Base-by-base conservation (phyloP, 2,888 invertebrate genomes). In the Drosophila setosimentum region DNA sequence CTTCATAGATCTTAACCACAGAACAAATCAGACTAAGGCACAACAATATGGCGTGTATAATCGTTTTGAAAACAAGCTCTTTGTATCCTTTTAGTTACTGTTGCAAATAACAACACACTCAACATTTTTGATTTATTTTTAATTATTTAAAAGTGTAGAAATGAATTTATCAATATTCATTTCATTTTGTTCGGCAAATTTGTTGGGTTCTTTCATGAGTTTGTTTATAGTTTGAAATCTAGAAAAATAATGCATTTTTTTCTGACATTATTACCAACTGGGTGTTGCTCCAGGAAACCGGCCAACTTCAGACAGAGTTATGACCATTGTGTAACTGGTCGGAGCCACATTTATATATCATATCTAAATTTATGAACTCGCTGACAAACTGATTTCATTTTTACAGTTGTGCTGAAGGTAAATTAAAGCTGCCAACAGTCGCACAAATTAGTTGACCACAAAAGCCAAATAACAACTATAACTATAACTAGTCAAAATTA, bases 371-470 rank as follows among this genome's bases (percentile, higher is more conserved):
- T 37, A 69, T 70, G 21, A 55, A 53, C 50, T 42, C 33, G 21
- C 29, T 32, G 60, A 61, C 61, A 55, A 49, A 69, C 33, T 35
- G 40, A 13, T 32, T 53, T 37, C 7, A 0, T 27, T 24, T 35
- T 65, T 55, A 64, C 51, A 71, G 64, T 53, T 60, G 24, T 30
- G 30, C 16, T 55, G 53, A 57, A 49, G 51, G 45, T 61, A 58
- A 67, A 74, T 74, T 63, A 59, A 79, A 80, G 60, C 59, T 68
- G 83, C 72, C 83, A 75, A 77, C 80, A 75, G 72, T 80, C 73
- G 54, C 83, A 77, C 71, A 87, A 80, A 87, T 87, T 75, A 80
- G 80, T 76, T 55, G 49, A 57, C 86, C 83, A 68, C 88, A 84
- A 78, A 83, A 68, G 60, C 67, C 68, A 33, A 65, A 73, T 48